A percentile compares a stretch with the other conserved stretches of the same genome.
These are phyloP conservation scores for Oenanthe oenanthe DNA, from an alignment of 2,113 vertebrate genomes.

Conservation along the genomic window DNA sequence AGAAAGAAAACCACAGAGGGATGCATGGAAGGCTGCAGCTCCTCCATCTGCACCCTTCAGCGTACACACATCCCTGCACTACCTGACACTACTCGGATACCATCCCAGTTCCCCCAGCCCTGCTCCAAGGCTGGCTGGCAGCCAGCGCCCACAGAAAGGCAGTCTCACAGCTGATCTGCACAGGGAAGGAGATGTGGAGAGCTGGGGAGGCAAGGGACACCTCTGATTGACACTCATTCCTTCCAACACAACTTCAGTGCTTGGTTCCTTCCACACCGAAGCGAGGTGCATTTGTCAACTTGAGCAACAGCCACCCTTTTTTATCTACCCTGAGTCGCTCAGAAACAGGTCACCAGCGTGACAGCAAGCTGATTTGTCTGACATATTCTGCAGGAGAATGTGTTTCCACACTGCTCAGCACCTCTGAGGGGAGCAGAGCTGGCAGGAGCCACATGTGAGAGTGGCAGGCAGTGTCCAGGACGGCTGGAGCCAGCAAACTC, in stretches of 20 bases:
- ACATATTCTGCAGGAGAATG: neutral
- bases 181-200: neutral
- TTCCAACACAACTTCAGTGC: neutral
- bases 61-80: neutral
- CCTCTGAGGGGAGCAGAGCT: neutral
- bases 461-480: rapidly evolving
- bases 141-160: neutral
- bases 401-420: neutral
- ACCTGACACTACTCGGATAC: neutral
- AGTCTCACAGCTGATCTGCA: neutral
- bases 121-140: neutral
- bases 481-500: neutral
- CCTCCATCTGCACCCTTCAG: neutral
- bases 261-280: neutral
- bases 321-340: neutral
- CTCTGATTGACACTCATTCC: neutral
- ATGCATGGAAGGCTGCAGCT: neutral
- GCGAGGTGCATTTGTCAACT: neutral
- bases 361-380: neutral
- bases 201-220: neutral
- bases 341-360: rapidly evolving
- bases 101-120: neutral
- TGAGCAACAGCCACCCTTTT: neutral
- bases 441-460: rapidly evolving
- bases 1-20: neutral